A percentile compares a stretch with the other conserved stretches of the same genome.
These are phyloP conservation scores for Diadromus collaris DNA, from an alignment of 2,888 invertebrate genomes.

Conservation along the genomic window DNA sequence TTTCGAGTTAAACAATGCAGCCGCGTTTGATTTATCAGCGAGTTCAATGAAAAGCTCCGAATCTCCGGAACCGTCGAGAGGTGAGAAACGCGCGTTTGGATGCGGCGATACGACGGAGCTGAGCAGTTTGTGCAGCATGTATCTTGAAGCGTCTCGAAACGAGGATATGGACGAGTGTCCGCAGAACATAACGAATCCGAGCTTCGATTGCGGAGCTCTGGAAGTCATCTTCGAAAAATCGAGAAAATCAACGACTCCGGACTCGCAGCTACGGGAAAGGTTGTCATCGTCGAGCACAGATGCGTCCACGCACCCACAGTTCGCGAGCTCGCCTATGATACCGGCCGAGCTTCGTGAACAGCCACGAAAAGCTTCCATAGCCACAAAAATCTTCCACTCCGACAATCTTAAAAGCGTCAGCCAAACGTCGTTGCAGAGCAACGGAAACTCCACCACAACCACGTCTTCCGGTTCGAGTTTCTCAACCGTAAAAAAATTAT, in stretches of 20 bases:
- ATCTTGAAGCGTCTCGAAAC: constrained; percentile 64
- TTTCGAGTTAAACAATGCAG: constrained; percentile 8
- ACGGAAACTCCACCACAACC: constrained; percentile 32
- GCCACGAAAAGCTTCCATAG: not conserved
- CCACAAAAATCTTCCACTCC: not conserved
- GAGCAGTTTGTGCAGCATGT: constrained; percentile 68
- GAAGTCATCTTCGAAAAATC: constrained; percentile 48
- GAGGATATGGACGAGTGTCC: constrained; percentile 56
- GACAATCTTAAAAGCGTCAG: constrained; percentile 46
- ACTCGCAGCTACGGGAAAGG: not conserved
- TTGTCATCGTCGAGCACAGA: not conserved
- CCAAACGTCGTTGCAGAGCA: constrained; percentile 51
- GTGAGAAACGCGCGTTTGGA: not conserved
- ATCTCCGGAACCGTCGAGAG: not conserved
- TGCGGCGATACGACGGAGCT: constrained; percentile 38
- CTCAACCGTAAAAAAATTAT: constrained; percentile 44
- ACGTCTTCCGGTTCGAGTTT: constrained; percentile 36
- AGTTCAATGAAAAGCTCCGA: constrained; percentile 19
- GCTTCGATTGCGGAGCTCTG: constrained; percentile 57
- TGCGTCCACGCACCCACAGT: constrained; percentile 22
- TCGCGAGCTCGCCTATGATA: constrained; percentile 44
- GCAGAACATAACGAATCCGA: constrained; percentile 54
- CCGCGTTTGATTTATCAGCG: not conserved
- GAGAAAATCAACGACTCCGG: not conserved
- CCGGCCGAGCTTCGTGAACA: not conserved